Evolutionary conservation across 2,888 invertebrate species (phyloP).

Genomic region (Carcina quercana): DNA sequence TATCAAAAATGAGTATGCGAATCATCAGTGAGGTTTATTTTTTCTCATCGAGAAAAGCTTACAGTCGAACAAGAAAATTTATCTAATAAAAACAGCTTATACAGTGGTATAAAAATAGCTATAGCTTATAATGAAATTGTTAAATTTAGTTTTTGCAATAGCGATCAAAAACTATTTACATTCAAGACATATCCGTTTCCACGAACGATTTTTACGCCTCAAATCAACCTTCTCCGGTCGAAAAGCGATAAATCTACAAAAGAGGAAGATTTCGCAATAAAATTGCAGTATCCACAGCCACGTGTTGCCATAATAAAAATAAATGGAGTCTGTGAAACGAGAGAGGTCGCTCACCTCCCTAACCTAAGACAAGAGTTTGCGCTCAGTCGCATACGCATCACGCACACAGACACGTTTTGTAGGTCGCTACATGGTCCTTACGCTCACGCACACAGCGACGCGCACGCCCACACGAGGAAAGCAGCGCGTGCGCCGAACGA

Average conservation of each 20-base stretch:
- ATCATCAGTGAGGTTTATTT: too few relatives aligned
- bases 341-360: slow-evolving; percentile 73
- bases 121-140: too few relatives aligned
- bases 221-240: too few relatives aligned
- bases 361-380: slow-evolving; percentile 71
- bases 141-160: too few relatives aligned
- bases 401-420: slow-evolving; percentile 41
- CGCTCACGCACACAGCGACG: slow-evolving; percentile 30
- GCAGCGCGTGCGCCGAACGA: slow-evolving; percentile 66
- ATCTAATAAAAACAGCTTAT: too few relatives aligned
- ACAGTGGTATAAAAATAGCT: too few relatives aligned
- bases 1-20: too few relatives aligned
- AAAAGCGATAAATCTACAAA: slow-evolving; percentile 25
- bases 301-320: slow-evolving; percentile 71
- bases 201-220: too few relatives aligned
- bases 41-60: too few relatives aligned
- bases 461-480: slow-evolving; percentile 37
- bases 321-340: slow-evolving; percentile 64
- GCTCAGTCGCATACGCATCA: slow-evolving; percentile 55
- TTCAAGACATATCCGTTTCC: too few relatives aligned
- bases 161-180: too few relatives aligned
- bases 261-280: slow-evolving; percentile 59
- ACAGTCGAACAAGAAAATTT: too few relatives aligned
- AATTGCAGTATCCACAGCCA: slow-evolving; percentile 51
- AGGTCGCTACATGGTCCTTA: slow-evolving; percentile 32